Evolutionary conservation across 2,113 vertebrate species (phyloP).

Genomic region (Panthera leo): DNA sequence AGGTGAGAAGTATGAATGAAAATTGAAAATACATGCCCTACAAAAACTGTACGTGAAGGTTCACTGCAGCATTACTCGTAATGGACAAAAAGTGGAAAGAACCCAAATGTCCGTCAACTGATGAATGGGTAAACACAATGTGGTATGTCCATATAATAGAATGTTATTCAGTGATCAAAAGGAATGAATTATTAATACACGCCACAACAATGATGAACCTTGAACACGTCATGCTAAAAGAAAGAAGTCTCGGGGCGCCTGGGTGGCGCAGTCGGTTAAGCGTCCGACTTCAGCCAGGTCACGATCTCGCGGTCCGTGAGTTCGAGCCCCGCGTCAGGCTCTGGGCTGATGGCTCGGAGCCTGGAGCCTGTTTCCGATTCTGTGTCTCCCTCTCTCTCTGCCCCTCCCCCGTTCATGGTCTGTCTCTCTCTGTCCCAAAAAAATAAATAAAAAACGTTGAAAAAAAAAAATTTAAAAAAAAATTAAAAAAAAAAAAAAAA

Average conservation of each 20-base stretch:
- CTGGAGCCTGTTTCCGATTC: too few species aligned
- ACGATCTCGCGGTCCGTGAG: too few species aligned
- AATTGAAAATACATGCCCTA: neutral
- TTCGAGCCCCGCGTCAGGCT: too few species aligned
- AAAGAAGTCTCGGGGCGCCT: neutral
- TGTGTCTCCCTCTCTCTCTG: too few species aligned
- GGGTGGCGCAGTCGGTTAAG: too few species aligned
- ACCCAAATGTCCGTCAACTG: neutral
- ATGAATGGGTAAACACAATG: neutral
- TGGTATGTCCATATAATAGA: neutral
- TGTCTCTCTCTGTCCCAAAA: too few species aligned
- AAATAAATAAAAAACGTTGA: too few species aligned
- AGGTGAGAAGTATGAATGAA: neutral
- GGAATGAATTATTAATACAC: neutral
- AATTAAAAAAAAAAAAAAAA: neutral
- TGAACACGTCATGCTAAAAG: neutral
- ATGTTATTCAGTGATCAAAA: constrained; percentile 4
- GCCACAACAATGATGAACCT: neutral
- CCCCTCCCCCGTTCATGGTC: too few species aligned
- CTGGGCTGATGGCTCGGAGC: too few species aligned
- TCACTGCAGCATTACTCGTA: neutral
- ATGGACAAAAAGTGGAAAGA: neutral
- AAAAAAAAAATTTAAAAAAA: too few species aligned
- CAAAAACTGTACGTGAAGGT: neutral
- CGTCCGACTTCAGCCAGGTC: too few species aligned